Conservation (phyloP, 2,113 vertebrate species). For the Pomatostomus ruficeps region DNA sequence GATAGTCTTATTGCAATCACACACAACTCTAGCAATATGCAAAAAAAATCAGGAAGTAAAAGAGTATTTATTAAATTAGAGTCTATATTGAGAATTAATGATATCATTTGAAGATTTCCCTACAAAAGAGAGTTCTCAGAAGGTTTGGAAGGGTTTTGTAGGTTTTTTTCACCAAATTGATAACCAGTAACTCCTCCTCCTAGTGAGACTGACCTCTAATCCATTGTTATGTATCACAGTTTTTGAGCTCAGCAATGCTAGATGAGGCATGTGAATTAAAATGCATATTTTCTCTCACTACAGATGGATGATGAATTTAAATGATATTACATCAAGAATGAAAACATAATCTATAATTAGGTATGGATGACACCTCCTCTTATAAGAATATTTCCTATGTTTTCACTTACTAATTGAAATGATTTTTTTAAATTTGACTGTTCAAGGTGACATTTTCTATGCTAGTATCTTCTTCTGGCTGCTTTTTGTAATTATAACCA, state of each 20-base stretch:
- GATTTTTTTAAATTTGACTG: not conserved
- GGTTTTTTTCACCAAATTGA: not conserved
- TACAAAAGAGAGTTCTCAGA: not conserved
- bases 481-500: not conserved
- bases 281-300: not conserved
- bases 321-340: not conserved
- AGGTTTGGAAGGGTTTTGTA: not conserved
- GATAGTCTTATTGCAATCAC: not conserved
- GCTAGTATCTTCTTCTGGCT: not conserved
- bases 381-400: not conserved
- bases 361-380: not conserved
- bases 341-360: not conserved
- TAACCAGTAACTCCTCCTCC: not conserved
- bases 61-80: not conserved
- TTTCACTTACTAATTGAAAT: conserved; percentile 14
- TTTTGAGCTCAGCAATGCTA: not conserved
- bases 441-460: not conserved
- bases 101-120: not conserved
- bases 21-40: not conserved
- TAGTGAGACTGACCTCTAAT: not conserved
- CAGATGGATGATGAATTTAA: conserved; percentile 31
- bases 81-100: not conserved
- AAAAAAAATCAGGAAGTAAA: not conserved
- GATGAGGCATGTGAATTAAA: not conserved
- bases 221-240: not conserved